Percentiles rank a stretch among this genome's conserved stretches.
These are phyloP conservation scores for Empidonax traillii DNA, from an alignment of 2,113 vertebrate species.

Conservation along the genomic window DNA sequence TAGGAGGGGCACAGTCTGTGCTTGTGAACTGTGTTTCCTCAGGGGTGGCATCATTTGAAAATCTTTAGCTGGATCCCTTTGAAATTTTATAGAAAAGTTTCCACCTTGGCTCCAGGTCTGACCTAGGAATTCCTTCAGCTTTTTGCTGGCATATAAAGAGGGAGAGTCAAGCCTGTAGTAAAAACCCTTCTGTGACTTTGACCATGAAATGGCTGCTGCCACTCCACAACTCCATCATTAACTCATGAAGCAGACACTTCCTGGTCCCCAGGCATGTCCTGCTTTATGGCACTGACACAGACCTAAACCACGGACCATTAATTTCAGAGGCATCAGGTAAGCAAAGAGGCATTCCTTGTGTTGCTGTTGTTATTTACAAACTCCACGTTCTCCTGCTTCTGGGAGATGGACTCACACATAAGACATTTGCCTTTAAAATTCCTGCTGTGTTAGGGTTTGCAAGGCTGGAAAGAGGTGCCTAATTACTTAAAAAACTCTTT, in stretches of 20 bases:
- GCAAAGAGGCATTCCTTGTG: neutral
- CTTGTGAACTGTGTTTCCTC: neutral
- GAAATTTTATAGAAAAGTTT: neutral
- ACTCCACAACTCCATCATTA: neutral
- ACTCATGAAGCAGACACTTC: neutral
- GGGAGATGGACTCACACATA: neutral
- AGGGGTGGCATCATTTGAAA: neutral
- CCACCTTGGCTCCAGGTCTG: neutral
- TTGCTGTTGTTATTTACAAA: neutral
- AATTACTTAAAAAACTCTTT: neutral
- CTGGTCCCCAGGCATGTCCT: neutral
- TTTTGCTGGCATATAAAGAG: neutral
- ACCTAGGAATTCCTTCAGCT: neutral
- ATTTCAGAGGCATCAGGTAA: neutral
- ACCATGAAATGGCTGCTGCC: neutral
- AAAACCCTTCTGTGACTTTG: neutral
- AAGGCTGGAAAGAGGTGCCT: neutral
- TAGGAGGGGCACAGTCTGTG: neutral
- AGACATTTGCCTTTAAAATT: neutral
- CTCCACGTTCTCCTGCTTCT: neutral
- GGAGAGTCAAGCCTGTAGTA: neutral
- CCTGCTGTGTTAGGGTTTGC: neutral
- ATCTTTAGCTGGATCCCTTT: neutral
- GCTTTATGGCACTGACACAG: neutral
- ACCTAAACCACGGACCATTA: neutral